phyloP scores from a whole-genome alignment of 2,113 vertebrate species.

The Petroica traversi region DNA sequence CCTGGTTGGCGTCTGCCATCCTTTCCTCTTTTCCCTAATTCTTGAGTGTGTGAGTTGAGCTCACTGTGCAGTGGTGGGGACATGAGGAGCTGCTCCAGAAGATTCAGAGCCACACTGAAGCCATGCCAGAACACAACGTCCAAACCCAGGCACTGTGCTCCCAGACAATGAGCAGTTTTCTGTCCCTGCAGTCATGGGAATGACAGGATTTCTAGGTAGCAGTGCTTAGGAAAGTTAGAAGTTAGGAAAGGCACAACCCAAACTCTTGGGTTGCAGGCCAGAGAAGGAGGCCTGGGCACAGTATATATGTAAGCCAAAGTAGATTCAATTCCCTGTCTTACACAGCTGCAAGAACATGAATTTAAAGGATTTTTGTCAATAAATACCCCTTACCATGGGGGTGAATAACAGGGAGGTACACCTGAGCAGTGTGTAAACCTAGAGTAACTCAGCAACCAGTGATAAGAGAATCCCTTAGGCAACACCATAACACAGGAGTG shows the following conservation, averaged over 20 bases:
- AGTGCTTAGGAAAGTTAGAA: not conserved
- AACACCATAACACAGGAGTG: accelerated
- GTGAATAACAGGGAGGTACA: not conserved
- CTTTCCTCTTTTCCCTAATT: not conserved
- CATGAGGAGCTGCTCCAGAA: not conserved
- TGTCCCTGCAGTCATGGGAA: not conserved
- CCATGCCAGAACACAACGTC: not conserved
- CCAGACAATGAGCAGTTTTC: not conserved
- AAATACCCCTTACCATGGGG: not conserved
- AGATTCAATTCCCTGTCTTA: not conserved
- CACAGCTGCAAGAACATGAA: not conserved
- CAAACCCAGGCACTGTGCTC: not conserved
- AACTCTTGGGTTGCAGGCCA: not conserved
- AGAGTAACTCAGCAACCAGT: not conserved
- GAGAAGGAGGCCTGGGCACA: not conserved
- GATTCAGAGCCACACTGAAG: not conserved
- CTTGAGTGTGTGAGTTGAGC: not conserved
- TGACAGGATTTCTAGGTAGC: not conserved
- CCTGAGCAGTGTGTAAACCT: not conserved
- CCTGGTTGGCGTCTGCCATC: accelerated
- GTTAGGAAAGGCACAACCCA: not conserved
- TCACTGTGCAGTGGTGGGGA: not conserved
- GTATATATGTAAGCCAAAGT: accelerated
- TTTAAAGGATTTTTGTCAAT: not conserved
- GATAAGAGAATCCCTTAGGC: not conserved